These are phyloP conservation scores for Spondyliosoma cantharus DNA, from an alignment of 2,797 vertebrate species.

Conservation along the genomic window DNA sequence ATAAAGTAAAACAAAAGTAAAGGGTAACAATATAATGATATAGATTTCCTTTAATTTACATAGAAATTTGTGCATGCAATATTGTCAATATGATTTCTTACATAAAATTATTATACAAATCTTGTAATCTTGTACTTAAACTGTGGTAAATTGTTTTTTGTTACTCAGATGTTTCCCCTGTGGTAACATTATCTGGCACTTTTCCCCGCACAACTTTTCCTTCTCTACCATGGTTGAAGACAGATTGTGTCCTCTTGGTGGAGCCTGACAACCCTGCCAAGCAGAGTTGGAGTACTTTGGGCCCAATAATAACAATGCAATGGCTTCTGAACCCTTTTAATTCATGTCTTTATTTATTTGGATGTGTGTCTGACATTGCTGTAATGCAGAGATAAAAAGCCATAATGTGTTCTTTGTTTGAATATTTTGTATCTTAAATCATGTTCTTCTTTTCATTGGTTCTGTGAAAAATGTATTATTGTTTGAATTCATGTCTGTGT, in stretches of 20 bases:
- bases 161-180: too few species aligned
- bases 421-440: conserved; percentile 22
- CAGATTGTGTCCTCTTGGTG: too few species aligned
- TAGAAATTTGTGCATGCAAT: not conserved
- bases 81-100: not conserved
- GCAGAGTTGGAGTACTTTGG: not conserved
- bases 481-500: conserved; percentile 50
- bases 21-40: not conserved
- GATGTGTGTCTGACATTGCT: conserved; percentile 48
- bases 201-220: too few species aligned
- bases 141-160: too few species aligned
- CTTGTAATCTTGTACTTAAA: too few species aligned
- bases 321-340: conserved; percentile 23
- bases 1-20: not conserved
- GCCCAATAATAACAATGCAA: conserved; percentile 10
- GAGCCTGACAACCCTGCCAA: too few species aligned
- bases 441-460: conserved; percentile 36
- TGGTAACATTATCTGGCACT: too few species aligned
- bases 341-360: conserved; percentile 36
- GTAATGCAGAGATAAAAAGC: conserved; percentile 48
- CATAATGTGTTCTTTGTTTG: conserved; percentile 60
- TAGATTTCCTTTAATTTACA: not conserved
- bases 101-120: not conserved
- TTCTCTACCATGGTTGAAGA: too few species aligned
- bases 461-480: conserved; percentile 35